Evolutionary conservation across 2,113 vertebrate species (phyloP).

Genomic region (Pachycephala philippinensis): DNA sequence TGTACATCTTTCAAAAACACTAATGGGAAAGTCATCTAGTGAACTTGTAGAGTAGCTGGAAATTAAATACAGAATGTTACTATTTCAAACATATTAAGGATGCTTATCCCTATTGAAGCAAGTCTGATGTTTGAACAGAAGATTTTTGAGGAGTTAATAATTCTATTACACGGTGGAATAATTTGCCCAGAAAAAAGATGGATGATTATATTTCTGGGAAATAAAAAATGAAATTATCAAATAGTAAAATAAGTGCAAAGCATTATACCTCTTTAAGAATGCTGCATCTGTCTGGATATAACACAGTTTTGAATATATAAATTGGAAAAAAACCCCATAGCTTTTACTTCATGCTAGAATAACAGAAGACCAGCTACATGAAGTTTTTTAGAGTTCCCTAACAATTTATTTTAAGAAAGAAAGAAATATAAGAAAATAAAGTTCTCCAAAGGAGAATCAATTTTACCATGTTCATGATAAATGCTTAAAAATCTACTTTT

Average conservation of each 20-base stretch:
- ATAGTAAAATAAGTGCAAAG: background rate
- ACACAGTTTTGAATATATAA: background rate
- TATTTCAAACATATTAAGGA: slow-evolving; percentile 5
- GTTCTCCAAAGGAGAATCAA: background rate
- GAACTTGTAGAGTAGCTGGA: background rate
- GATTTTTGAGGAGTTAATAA: slow-evolving; percentile 44
- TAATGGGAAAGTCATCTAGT: background rate
- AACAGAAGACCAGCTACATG: background rate
- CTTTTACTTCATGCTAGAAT: background rate
- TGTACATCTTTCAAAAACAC: background rate
- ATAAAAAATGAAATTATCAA: background rate
- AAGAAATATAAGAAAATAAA: background rate
- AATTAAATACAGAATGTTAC: slow-evolving; percentile 20
- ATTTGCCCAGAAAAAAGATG: slow-evolving; percentile 1
- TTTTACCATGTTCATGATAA: background rate
- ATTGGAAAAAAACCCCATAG: background rate
- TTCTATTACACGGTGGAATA: background rate
- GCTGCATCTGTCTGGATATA: background rate
- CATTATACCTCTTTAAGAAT: background rate
- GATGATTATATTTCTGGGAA: background rate
- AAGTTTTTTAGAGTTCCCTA: background rate
- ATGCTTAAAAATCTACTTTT: background rate
- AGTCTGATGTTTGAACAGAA: slow-evolving; percentile 7
- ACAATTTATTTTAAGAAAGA: background rate
- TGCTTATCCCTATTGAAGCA: background rate